A percentile compares a stretch with the other conserved stretches of the same genome.
Evolutionary conservation across 2,888 invertebrate species (phyloP).

Genomic region (Hypsopygia costalis): DNA sequence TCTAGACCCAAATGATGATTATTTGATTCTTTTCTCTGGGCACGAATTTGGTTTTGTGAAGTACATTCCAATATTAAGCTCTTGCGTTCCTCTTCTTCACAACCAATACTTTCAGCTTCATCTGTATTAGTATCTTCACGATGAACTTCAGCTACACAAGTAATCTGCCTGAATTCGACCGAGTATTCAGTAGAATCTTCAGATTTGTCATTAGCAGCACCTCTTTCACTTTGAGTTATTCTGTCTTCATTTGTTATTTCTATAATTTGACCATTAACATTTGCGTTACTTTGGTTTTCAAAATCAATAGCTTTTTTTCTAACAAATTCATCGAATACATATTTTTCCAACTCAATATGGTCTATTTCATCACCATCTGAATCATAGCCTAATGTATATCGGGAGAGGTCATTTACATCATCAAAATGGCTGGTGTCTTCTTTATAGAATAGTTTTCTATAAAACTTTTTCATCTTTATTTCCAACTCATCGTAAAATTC

Average conservation of each 20-base stretch:
- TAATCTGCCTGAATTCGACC: neutral
- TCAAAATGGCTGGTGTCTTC: slow-evolving; percentile 11
- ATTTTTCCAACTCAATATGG: neutral
- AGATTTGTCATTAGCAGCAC: neutral
- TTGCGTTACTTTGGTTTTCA: too few relatives aligned
- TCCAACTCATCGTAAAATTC: slow-evolving; percentile 31
- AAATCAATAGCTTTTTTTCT: neutral
- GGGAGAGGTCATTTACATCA: neutral
- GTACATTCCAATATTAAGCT: neutral
- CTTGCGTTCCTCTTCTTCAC: neutral
- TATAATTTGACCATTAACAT: too few relatives aligned
- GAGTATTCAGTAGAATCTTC: neutral
- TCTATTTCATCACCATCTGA: neutral
- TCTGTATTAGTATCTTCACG: neutral
- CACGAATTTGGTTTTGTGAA: too few relatives aligned
- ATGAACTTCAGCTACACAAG: slow-evolving; percentile 11
- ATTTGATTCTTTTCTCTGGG: neutral
- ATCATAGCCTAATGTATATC: neutral
- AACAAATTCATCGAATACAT: neutral
- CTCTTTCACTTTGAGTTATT: neutral
- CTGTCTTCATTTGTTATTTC: neutral
- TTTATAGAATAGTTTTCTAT: slow-evolving; percentile 30
- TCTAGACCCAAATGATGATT: neutral
- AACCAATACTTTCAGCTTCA: neutral
- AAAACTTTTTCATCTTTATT: slow-evolving; percentile 24